These are phyloP conservation scores for Myrmophylax atrothorax DNA, from an alignment of 2,113 vertebrate species.

Conservation along the genomic window DNA sequence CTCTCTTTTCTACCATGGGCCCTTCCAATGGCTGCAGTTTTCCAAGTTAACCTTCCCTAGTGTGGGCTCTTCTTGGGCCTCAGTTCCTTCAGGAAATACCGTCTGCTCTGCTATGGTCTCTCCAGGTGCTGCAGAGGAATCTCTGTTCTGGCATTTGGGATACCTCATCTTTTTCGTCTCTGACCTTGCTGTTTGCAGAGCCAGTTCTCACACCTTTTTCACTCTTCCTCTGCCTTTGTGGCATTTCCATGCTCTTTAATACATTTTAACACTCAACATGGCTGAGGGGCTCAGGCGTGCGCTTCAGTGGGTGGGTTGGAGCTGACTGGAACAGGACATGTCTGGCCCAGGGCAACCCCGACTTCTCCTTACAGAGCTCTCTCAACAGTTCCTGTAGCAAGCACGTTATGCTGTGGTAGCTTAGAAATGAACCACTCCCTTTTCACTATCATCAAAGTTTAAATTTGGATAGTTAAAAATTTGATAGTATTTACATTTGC, in stretches of 20 bases:
- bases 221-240: not conserved
- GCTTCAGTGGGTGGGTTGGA: accelerated
- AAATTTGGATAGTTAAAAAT: not conserved
- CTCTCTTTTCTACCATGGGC: not conserved
- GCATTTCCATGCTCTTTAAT: not conserved
- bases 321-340: accelerated
- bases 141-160: not conserved
- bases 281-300: accelerated
- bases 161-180: not conserved
- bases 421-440: not conserved
- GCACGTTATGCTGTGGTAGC: accelerated
- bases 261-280: not conserved
- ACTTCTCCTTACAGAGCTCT: accelerated
- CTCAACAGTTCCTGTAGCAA: not conserved
- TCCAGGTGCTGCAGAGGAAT: not conserved
- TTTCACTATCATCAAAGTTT: not conserved
- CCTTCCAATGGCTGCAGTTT: not conserved
- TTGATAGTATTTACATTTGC: not conserved
- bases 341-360: accelerated
- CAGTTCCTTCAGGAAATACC: not conserved
- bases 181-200: not conserved
- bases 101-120: not conserved
- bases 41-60: not conserved
- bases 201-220: not conserved
- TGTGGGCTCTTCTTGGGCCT: not conserved